Percentiles rank a stretch among this genome's conserved stretches.
Conservation (phyloP, 2,888 invertebrate genomes). For the Ichneumon xanthorius region DNA sequence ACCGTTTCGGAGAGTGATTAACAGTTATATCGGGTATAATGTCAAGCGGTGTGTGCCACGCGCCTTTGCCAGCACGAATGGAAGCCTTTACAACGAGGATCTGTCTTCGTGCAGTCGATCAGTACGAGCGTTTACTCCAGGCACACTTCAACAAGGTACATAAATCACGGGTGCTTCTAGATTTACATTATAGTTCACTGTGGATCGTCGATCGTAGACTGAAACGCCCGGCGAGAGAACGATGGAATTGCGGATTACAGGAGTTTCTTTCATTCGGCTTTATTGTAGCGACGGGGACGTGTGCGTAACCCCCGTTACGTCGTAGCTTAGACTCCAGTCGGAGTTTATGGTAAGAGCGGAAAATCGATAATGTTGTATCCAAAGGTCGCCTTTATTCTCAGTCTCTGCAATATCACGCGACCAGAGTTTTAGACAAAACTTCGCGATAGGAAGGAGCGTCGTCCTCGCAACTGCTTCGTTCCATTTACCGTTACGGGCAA, state of each 20-base stretch:
- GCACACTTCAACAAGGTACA: constrained; percentile 86
- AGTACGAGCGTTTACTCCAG: constrained; percentile 88
- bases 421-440: background rate
- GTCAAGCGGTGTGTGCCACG: constrained; percentile 84
- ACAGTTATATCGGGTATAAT: constrained; percentile 71
- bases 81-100: constrained; percentile 86
- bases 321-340: background rate
- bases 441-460: background rate
- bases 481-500: constrained; percentile 46
- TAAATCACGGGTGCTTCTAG: background rate
- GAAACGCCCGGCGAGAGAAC: background rate
- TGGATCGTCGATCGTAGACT: background rate
- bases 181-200: background rate
- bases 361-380: background rate
- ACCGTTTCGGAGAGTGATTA: background rate
- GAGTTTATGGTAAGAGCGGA: background rate
- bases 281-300: background rate
- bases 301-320: background rate
- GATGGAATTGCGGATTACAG: background rate
- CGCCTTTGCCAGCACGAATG: constrained; percentile 82
- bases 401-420: background rate
- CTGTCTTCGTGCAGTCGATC: constrained; percentile 87
- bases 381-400: background rate
- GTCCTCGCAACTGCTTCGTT: constrained; percentile 34
- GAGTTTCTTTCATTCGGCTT: background rate